Conservation (phyloP, 2,113 vertebrate species). For the Vanacampus margaritifer region DNA sequence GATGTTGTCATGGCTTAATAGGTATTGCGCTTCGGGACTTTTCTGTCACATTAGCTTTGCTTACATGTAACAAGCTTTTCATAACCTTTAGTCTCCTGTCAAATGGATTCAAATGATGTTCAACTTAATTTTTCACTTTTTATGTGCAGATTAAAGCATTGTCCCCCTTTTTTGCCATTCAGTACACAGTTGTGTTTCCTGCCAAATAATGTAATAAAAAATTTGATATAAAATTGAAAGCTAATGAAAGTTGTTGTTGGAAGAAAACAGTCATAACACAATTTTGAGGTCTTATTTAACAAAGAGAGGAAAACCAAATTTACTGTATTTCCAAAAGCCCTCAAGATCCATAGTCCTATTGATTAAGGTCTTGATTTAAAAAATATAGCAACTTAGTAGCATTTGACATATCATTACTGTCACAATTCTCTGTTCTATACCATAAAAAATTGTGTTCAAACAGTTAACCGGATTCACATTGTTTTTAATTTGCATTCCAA, state of each 20-base stretch:
- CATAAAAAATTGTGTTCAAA: too few species aligned
- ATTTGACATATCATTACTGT: background rate
- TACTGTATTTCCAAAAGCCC: too few species aligned
- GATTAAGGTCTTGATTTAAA: too few species aligned
- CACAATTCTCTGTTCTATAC: background rate
- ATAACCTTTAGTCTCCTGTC: conserved; percentile 7
- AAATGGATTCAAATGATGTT: conserved; percentile 27
- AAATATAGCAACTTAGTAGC: background rate
- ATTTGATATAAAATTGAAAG: conserved; percentile 1
- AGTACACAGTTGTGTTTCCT: background rate
- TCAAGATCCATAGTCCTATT: too few species aligned
- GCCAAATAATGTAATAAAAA: background rate
- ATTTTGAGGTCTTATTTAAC: conserved; percentile 5
- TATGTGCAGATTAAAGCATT: background rate
- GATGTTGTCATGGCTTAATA: conserved; percentile 42
- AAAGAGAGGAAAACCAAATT: too few species aligned
- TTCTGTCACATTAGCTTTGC: conserved; percentile 33
- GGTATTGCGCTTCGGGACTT: conserved; percentile 30
- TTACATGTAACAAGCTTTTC: conserved; percentile 25
- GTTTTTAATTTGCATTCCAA: too few species aligned
- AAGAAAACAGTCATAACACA: background rate
- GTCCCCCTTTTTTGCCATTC: too few species aligned
- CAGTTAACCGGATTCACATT: too few species aligned
- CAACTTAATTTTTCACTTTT: background rate
- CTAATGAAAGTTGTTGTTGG: background rate